Conservation (phyloP, 1,140 invertebrate genomes). For the Drosophila sp. region DNA sequence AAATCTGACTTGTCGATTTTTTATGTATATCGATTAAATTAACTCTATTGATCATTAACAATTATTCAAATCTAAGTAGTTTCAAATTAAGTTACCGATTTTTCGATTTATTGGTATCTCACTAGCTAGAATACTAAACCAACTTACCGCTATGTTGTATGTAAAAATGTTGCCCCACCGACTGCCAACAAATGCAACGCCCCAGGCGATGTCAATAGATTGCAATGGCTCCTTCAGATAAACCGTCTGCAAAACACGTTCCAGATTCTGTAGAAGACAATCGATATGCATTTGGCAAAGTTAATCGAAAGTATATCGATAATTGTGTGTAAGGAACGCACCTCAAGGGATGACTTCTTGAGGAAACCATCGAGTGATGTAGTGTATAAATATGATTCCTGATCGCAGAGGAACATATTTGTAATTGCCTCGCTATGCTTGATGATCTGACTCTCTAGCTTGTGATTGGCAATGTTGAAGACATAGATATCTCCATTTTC, state of each 20-base stretch:
- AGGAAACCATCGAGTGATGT: constrained; percentile 79
- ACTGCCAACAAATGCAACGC: constrained; percentile 71
- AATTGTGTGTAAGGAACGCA: constrained; percentile 26
- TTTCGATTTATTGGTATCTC: too few species aligned
- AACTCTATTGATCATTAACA: too few species aligned
- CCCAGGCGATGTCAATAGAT: constrained; percentile 76
- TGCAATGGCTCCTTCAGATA: constrained; percentile 79
- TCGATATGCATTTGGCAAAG: not conserved
- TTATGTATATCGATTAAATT: too few species aligned
- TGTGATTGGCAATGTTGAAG: constrained; percentile 85
- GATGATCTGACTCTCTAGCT: constrained; percentile 84
- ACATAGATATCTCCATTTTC: constrained; percentile 86
- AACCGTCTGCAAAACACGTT: constrained; percentile 65
- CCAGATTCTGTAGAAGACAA: constrained; percentile 62
- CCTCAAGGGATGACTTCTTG: constrained; percentile 73
- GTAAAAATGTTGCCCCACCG: constrained; percentile 78
- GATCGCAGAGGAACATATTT: constrained; percentile 66
- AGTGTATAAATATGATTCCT: constrained; percentile 64
- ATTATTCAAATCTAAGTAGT: too few species aligned
- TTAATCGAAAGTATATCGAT: not conserved
- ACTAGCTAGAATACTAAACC: not conserved
- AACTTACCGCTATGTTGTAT: constrained; percentile 71
- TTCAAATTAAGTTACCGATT: too few species aligned
- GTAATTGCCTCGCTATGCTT: constrained; percentile 82
- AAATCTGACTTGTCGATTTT: too few species aligned